Evolutionary conservation across 1,140 invertebrate species (phyloP).

Genomic region (Helicoverpa zea): DNA sequence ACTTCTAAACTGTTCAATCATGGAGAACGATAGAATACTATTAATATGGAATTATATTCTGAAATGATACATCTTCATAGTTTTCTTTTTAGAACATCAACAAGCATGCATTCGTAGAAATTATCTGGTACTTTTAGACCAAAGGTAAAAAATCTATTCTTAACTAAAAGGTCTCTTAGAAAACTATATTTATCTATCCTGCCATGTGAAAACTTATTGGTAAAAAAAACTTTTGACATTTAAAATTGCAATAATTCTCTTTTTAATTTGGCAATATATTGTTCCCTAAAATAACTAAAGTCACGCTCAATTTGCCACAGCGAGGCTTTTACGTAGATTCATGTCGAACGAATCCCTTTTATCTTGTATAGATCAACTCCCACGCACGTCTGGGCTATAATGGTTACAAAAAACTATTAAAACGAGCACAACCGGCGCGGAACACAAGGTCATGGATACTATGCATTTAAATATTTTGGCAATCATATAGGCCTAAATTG

Average conservation of each 20-base stretch:
- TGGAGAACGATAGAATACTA: background rate
- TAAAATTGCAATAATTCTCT: too few species aligned
- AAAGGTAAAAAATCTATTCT: too few species aligned
- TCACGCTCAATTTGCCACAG: background rate
- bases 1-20: background rate
- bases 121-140: too few species aligned
- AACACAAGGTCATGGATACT: slow-evolving; percentile 33
- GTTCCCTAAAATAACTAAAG: background rate
- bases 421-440: slow-evolving; percentile 19
- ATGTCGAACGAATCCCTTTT: slow-evolving; percentile 28
- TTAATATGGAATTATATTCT: too few species aligned
- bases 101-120: too few species aligned
- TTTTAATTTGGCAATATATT: too few species aligned
- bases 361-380: slow-evolving; percentile 42
- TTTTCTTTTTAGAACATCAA: too few species aligned
- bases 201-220: too few species aligned
- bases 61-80: too few species aligned
- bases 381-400: slow-evolving; percentile 39
- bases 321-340: slow-evolving; percentile 9
- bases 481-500: background rate
- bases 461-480: slow-evolving; percentile 25
- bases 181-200: too few species aligned
- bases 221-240: too few species aligned
- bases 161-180: too few species aligned
- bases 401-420: slow-evolving; percentile 32